Percentiles rank a stretch among this genome's conserved stretches.
Conservation (phyloP, 2,797 vertebrate species). For the Gymnodraco acuticeps region DNA sequence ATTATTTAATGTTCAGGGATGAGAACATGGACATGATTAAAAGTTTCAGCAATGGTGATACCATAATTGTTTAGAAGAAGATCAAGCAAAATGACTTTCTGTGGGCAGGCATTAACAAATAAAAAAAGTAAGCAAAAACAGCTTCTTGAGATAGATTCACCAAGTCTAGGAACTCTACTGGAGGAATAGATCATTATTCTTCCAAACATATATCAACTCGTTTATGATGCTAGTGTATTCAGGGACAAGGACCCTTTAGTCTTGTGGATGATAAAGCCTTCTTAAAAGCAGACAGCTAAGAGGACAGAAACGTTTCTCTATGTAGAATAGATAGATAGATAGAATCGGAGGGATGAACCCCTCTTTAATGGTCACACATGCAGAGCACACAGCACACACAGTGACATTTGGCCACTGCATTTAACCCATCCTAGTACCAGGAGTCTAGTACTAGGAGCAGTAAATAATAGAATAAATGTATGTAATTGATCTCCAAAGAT, state of each 20-base stretch:
- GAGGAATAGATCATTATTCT: not conserved
- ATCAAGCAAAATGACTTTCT: conserved; percentile 5
- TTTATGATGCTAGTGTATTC: not conserved
- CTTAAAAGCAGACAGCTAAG: not conserved
- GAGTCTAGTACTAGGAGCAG: too few species aligned
- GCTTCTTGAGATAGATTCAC: not conserved
- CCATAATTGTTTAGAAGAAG: conserved; percentile 7
- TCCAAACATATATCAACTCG: not conserved
- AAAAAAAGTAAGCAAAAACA: not conserved
- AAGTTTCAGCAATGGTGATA: conserved; percentile 6
- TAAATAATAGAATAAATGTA: too few species aligned
- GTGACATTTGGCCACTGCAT: too few species aligned
- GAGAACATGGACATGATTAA: conserved; percentile 31
- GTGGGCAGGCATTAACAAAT: not conserved
- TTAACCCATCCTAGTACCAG: too few species aligned
- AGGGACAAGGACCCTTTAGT: conserved; percentile 1
- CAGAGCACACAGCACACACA: too few species aligned
- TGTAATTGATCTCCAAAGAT: conserved; percentile 17
- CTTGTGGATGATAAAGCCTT: not conserved
- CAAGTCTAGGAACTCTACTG: not conserved
- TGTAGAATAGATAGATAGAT: not conserved
- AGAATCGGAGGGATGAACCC: too few species aligned
- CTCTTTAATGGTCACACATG: too few species aligned
- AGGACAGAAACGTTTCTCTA: not conserved
- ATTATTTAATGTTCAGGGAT: conserved; percentile 29